A percentile compares a stretch with the other conserved stretches of the same genome.
phyloP scores from a whole-genome alignment of 1,140 invertebrate species.

The Drosophila orosa region DNA sequence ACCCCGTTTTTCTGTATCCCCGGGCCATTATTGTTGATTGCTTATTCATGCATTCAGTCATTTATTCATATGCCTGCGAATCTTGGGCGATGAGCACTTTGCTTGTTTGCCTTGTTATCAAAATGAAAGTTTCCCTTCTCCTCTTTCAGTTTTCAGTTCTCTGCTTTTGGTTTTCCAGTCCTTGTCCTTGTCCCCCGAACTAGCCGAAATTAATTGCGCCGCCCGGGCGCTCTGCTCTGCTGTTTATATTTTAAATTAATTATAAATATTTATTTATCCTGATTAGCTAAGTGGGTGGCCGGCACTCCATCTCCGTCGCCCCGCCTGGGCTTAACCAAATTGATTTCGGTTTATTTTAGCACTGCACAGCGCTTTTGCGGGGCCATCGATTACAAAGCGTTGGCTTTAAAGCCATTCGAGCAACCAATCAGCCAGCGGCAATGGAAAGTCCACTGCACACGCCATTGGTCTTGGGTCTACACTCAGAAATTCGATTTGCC shows the following conservation, averaged over 20 bases:
- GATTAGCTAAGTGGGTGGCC: conserved; percentile 64
- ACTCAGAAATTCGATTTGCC: conserved; percentile 7
- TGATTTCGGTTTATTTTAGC: conserved; percentile 80
- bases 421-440: conserved; percentile 34
- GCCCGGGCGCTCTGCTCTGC: conserved; percentile 31
- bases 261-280: conserved; percentile 83
- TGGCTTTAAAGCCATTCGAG: conserved; percentile 64
- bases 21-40: conserved; percentile 77
- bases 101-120: conserved; percentile 61
- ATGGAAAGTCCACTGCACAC: conserved; percentile 50
- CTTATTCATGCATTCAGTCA: conserved; percentile 80
- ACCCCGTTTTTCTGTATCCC: conserved; percentile 7
- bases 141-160: neutral
- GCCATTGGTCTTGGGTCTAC: conserved; percentile 55
- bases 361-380: conserved; percentile 43
- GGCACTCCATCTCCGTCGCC: neutral
- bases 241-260: conserved; percentile 83
- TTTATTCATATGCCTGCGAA: conserved; percentile 72
- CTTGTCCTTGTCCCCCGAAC: neutral
- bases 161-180: neutral
- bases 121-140: conserved; percentile 35
- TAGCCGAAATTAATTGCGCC: conserved; percentile 74
- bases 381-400: conserved; percentile 66
- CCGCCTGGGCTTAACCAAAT: conserved; percentile 66
- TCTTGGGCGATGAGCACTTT: conserved; percentile 49